Base-by-base conservation (phyloP, 2,113 vertebrate species). In the Rissa tridactyla region DNA sequence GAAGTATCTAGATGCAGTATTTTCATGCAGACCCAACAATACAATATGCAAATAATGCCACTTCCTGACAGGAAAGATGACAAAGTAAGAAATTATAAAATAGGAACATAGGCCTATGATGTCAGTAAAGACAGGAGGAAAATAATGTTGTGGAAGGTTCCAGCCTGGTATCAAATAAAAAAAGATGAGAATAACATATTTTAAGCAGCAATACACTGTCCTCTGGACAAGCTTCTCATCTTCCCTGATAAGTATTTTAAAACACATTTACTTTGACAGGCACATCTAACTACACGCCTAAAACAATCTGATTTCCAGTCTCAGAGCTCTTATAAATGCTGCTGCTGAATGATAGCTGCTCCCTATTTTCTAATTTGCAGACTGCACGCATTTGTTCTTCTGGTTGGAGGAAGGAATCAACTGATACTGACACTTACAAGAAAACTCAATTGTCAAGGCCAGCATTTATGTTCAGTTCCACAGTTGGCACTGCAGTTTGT, bases 241-340 rank as follows among this genome's bases (percentile, higher is more conserved):
- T 90, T 71, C 61, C 21, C 27, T 75, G 23, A 49, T 68, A 84
- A 75, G 44, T 78, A 85, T 95, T 89, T 96, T 86, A 96, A 85
- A 82, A 84, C 40, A 84, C 78, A 89, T 84, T 87, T 92, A 42
- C 23, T 86, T 44, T 84, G 94, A 82, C 93, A 92, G 81, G 47
- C 8, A 1, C 72, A 64, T 89, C 80, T 87, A 85, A 94, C 89
- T 68, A 68, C 52, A 42, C 60, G 19, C 55, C 87, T 75, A 71
- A 91, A 92, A 7, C 42, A 91, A 64, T 86, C 65, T 82, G 57
- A 72, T 92, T 92, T 78, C 52, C 36, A 86, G 52, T n/a, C 27
- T 92, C 73, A 58, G 51, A 95, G 47, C 22, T 88, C 38, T 73
- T 92, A 76, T 40, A 86, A 78, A 89, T 40, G 61, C 42, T 73